Base-by-base conservation (phyloP, 2,113 vertebrate species). In the Eira barbara region DNA sequence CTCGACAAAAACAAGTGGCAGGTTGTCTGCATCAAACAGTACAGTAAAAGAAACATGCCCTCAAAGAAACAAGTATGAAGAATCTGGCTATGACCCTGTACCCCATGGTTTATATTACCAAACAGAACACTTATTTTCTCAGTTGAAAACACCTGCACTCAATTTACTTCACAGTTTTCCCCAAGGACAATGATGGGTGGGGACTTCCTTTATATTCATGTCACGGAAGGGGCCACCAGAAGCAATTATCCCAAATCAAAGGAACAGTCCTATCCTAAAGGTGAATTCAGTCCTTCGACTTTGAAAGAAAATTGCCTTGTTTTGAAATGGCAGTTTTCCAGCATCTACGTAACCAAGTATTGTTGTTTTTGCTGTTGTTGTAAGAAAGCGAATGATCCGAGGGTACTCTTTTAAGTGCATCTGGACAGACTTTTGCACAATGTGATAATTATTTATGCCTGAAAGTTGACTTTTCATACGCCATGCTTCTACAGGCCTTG, bases 241-340 rank as follows among this genome's bases (percentile, higher is more conserved):
- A 88, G 63, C 27, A 84, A 42, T 89, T 94, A 96, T 65, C 31
- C 71, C 57, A 84, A 79, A 88, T 87, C 87, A 97, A 92, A 95
- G 80, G 65, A 92, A 71, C 27, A 87, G 27, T 78, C 49, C 45
- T 89, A 47, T 52, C 82, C 55, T 13, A 85, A 71, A 97, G 71
- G 65, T 91, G 83, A 95, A 88, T 78, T 97, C 63, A 81, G 29
- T 71, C 78, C 27, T 93, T 36, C 80, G 52, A 59, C 47, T 94
- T 90, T 81, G 36, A 85, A 36, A 96, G 71, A 80, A 97, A 97
- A 89, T 91, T 39, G 76, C 55, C 65, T 95, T 79, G 31, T 82
- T 96, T 92, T 89, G 79, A 97, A 87, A 91, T 73, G 73, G 39
- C 71, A 96, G 20, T 88, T 92, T 97, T 89, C 76, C 34, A 93